A percentile compares a stretch with the other conserved stretches of the same genome.
Evolutionary conservation across 1,140 invertebrate species (phyloP).

Genomic region (Calliopsis andreniformis): DNA sequence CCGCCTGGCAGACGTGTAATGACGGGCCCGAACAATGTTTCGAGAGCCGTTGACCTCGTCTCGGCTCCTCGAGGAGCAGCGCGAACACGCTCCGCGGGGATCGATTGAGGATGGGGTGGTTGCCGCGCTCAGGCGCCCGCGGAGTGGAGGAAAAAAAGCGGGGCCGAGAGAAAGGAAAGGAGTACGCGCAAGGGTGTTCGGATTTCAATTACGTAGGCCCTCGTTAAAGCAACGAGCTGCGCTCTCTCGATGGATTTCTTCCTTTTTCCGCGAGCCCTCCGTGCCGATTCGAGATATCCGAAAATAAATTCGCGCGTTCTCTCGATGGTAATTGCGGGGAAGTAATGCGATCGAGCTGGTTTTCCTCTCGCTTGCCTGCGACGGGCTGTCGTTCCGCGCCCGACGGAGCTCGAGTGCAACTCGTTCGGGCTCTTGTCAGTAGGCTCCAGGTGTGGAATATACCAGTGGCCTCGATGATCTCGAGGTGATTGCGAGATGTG

Average conservation of each 20-base stretch:
- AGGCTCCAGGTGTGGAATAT: not conserved
- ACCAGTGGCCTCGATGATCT: not conserved
- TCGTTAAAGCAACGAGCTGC: slow-evolving; percentile 20
- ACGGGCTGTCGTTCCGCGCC: not conserved
- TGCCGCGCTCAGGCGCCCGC: not conserved
- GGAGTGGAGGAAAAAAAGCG: not conserved
- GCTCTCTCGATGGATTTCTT: not conserved
- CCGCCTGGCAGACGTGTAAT: slow-evolving; percentile 1
- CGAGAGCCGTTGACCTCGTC: slow-evolving; percentile 17
- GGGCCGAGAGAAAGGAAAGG: not conserved
- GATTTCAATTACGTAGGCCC: slow-evolving; percentile 40
- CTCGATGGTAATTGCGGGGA: slow-evolving; percentile 25
- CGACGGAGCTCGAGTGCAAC: not conserved
- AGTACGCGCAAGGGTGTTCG: slow-evolving; percentile 1
- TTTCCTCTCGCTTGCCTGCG: not conserved
- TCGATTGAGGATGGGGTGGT: slow-evolving; percentile 1
- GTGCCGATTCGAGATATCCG: slow-evolving; percentile 7
- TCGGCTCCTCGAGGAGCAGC: slow-evolving; percentile 1
- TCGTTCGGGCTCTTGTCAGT: not conserved
- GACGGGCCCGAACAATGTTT: not conserved
- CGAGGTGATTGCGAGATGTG: too few species aligned
- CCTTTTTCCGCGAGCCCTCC: not conserved
- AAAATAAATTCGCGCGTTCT: slow-evolving; percentile 7
- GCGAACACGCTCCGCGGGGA: not conserved
- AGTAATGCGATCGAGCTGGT: slow-evolving; percentile 6